Conservation (phyloP, 23 tunicate species). For the Trididemnum miniatum region DNA sequence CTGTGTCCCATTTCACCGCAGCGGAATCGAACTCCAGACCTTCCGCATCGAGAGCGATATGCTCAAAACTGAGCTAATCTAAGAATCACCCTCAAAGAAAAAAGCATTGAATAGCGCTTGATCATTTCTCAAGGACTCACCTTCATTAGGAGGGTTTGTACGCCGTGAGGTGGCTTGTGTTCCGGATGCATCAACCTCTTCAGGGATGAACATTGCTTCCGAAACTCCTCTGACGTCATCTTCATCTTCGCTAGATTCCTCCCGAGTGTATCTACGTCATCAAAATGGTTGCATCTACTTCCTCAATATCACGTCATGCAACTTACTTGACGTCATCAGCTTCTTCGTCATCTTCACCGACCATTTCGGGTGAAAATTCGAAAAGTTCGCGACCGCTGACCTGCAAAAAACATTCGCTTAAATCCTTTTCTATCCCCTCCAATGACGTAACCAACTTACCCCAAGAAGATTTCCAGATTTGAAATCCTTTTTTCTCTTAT, state of each 20-base stretch:
- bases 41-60: too few species aligned
- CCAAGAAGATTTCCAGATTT: constrained; percentile 65
- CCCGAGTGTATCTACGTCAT: constrained; percentile 2
- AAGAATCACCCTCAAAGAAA: too few species aligned
- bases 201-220: constrained; percentile 67
- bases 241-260: constrained; percentile 24
- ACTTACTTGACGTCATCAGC: constrained; percentile 55
- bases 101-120: too few species aligned
- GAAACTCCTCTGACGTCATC: constrained; percentile 47
- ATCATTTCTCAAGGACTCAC: not conserved
- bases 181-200: constrained; percentile 63
- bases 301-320: not conserved
- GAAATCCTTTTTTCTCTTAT: constrained; percentile 75
- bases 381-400: constrained; percentile 95
- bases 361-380: constrained; percentile 89
- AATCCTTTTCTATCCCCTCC: too few species aligned
- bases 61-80: too few species aligned
- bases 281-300: not conserved
- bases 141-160: constrained; percentile 15
- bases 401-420: constrained; percentile 13
- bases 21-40: too few species aligned
- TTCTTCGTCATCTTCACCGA: constrained; percentile 86
- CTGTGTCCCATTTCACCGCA: too few species aligned
- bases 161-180: constrained; percentile 45
- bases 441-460: constrained; percentile 36